Percentiles rank a stretch among this genome's conserved stretches.
These are phyloP conservation scores for Drosophila trapezifrons DNA, from an alignment of 1,140 invertebrate genomes.

Conservation along the genomic window DNA sequence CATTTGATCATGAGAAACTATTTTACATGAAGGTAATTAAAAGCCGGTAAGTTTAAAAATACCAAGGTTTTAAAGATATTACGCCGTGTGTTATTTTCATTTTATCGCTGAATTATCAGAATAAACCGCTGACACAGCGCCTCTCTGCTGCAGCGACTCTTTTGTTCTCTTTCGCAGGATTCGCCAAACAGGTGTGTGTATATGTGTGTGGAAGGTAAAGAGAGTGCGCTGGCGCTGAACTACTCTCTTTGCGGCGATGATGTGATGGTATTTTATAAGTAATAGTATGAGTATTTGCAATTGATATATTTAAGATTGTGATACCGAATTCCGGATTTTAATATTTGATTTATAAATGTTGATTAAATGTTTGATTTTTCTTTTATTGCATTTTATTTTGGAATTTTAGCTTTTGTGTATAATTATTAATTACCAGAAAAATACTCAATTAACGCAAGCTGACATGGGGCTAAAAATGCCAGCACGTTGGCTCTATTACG, in stretches of 20 bases:
- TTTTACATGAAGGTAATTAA: too few species aligned
- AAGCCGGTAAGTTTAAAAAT: too few species aligned
- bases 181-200: background rate
- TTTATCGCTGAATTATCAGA: background rate
- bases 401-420: slow-evolving; percentile 1
- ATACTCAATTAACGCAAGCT: slow-evolving; percentile 26
- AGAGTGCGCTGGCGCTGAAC: slow-evolving; percentile 51
- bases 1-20: too few species aligned
- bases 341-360: background rate
- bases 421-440: slow-evolving; percentile 32
- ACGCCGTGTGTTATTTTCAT: too few species aligned
- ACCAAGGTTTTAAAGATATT: too few species aligned
- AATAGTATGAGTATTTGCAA: too few species aligned
- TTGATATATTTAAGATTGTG: too few species aligned
- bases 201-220: slow-evolving; percentile 47
- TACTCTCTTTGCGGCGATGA: background rate
- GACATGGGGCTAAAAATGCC: slow-evolving; percentile 60
- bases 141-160: slow-evolving; percentile 4
- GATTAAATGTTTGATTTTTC: slow-evolving; percentile 9
- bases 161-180: background rate
- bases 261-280: background rate
- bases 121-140: background rate
- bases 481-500: slow-evolving; percentile 44
- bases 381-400: background rate
- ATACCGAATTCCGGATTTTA: too few species aligned